These are phyloP conservation scores for Mustela lutreola DNA, from an alignment of 2,113 vertebrate genomes.

Conservation along the genomic window DNA sequence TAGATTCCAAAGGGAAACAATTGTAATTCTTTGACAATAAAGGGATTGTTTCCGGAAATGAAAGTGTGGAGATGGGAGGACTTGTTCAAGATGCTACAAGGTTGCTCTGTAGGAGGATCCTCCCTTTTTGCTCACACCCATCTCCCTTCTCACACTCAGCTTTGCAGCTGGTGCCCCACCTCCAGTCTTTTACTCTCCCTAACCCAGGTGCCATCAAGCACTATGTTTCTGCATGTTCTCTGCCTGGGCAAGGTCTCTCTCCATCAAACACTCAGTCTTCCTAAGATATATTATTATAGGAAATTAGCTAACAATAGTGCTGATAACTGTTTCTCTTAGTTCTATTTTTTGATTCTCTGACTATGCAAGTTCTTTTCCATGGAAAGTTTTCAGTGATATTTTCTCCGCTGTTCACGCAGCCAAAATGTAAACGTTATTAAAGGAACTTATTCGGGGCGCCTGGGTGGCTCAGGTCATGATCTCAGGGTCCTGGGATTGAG, in stretches of 20 bases:
- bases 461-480: too few relatives aligned
- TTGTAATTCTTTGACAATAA: background rate
- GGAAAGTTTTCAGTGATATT: constrained; percentile 52
- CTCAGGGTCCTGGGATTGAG: too few relatives aligned
- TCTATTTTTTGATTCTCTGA: constrained; percentile 28
- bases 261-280: background rate
- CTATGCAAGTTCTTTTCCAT: background rate
- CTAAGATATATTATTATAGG: background rate
- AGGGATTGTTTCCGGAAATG: background rate
- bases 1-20: background rate
- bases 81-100: background rate
- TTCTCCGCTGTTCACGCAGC: constrained; percentile 37
- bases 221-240: background rate
- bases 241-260: background rate
- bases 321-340: background rate
- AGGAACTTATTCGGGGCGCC: background rate
- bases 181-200: background rate
- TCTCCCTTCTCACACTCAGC: background rate
- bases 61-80: background rate
- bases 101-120: background rate
- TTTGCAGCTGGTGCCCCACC: background rate
- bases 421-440: constrained; percentile 43
- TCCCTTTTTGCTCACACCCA: background rate
- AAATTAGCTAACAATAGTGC: constrained; percentile 30
- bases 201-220: background rate